Percentiles rank a stretch among this genome's conserved stretches.
phyloP scores from a whole-genome alignment of 2,888 invertebrate genomes.

The Nemotelus pantherinus region DNA sequence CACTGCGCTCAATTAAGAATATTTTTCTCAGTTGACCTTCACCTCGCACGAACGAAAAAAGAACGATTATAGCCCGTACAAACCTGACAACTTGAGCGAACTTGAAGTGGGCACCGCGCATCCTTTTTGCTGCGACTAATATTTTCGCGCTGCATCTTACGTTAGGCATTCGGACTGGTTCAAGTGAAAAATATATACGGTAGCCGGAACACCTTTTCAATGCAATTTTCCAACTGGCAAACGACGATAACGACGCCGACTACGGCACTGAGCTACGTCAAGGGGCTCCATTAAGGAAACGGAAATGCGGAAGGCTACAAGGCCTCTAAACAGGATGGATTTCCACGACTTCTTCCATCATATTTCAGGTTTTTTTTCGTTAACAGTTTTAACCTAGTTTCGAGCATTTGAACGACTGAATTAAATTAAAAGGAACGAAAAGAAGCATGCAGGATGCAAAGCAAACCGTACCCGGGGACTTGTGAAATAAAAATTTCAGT shows the following conservation, averaged over 20 bases:
- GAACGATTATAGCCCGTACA: not conserved
- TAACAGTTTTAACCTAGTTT: slow-evolving; percentile 40
- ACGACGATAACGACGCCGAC: not conserved
- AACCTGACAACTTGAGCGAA: too few relatives aligned
- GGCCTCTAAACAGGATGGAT: slow-evolving; percentile 27
- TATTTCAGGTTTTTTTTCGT: slow-evolving; percentile 25
- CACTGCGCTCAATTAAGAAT: slow-evolving; percentile 9
- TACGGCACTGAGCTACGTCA: too few relatives aligned
- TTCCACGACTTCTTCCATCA: slow-evolving; percentile 25
- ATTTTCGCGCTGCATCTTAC: not conserved
- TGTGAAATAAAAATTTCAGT: slow-evolving; percentile 14
- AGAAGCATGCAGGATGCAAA: not conserved
- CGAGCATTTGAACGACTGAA: slow-evolving; percentile 26
- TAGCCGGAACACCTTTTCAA: slow-evolving; percentile 12
- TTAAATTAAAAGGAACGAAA: slow-evolving; percentile 27
- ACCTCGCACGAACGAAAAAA: slow-evolving; percentile 9
- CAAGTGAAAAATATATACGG: slow-evolving; percentile 1
- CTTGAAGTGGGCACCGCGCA: slow-evolving; percentile 14
- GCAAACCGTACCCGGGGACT: not conserved
- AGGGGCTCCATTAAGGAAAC: not conserved
- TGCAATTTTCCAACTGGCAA: slow-evolving; percentile 35
- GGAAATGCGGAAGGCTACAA: slow-evolving; percentile 32
- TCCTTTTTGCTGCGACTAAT: not conserved
- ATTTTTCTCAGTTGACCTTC: slow-evolving; percentile 8
- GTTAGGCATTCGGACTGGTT: not conserved